phyloP scores from a whole-genome alignment of 1,140 invertebrate species.

The Cylas formicarius region DNA sequence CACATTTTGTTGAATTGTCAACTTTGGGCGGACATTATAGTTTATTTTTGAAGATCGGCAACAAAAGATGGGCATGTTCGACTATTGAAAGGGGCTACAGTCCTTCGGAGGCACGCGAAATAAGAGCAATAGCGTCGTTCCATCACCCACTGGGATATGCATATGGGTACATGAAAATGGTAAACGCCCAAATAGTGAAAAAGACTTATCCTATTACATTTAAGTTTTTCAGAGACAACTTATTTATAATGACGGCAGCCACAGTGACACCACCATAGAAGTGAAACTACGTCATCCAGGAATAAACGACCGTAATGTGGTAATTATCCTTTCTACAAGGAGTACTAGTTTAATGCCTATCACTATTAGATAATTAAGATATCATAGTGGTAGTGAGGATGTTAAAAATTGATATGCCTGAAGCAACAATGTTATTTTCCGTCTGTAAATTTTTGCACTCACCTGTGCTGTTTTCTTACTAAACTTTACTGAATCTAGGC shows the following conservation, averaged over 20 bases:
- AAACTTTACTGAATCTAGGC: no score
- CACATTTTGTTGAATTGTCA: no score
- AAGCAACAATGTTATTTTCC: no score
- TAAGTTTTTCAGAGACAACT: conserved; percentile 65
- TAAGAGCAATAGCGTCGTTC: conserved; percentile 83
- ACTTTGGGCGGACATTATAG: no score
- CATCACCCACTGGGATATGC: conserved; percentile 82
- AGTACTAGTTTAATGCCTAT: no score
- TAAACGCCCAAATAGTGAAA: conserved; percentile 33
- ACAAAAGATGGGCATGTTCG: conserved; percentile 71
- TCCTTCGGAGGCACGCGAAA: conserved; percentile 74
- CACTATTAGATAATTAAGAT: no score
- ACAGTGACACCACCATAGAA: conserved; percentile 84
- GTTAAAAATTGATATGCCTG: no score
- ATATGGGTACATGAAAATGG: conserved; percentile 81
- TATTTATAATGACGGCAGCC: conserved; percentile 74
- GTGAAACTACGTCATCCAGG: conserved; percentile 80
- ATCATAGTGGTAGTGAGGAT: no score
- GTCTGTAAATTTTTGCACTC: no score
- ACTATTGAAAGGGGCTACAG: conserved; percentile 79
- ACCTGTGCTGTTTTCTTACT: no score
- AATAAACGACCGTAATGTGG: conserved; percentile 69
- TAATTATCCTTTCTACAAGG: conserved; percentile 42
- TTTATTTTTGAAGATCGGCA: conserved; percentile 19
- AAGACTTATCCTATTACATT: not conserved